A percentile compares a stretch with the other conserved stretches of the same genome.
Evolutionary conservation across 92 coral and sea anemone species (phyloP).

Genomic region (Scolanthus callimorphus): DNA sequence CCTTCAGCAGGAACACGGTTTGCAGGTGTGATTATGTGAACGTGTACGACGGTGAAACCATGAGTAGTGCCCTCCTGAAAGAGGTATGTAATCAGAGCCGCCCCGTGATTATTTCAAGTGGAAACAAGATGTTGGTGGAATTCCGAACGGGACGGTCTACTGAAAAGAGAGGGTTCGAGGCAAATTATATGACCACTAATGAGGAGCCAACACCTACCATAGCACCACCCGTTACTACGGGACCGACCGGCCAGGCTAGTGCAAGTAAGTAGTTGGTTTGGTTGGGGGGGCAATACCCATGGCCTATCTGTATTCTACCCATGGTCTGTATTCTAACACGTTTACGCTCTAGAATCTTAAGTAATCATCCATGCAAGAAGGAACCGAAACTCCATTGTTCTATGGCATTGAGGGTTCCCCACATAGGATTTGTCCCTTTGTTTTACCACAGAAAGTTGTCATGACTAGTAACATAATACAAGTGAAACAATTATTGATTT

Average conservation of each 20-base stretch:
- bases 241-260: background rate
- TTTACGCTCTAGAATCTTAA: too few relatives aligned
- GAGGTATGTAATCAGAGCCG: background rate
- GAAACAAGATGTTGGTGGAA: constrained; percentile 18
- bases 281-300: too few relatives aligned
- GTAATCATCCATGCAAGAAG: too few relatives aligned
- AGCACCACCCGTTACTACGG: background rate
- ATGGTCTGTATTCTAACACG: too few relatives aligned
- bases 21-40: constrained; percentile 16
- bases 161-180: constrained; percentile 1
- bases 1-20: background rate
- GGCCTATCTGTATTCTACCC: too few relatives aligned
- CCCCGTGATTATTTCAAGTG: constrained; percentile 7
- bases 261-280: background rate
- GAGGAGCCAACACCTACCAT: background rate
- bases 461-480: too few relatives aligned
- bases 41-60: constrained; percentile 8
- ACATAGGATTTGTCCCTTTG: too few relatives aligned
- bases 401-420: too few relatives aligned
- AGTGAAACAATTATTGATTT: too few relatives aligned
- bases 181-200: background rate
- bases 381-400: too few relatives aligned
- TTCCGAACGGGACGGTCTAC: background rate
- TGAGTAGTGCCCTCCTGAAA: background rate
- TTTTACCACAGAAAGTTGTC: too few relatives aligned